Base-by-base conservation (phyloP, 2,113 vertebrate genomes). In the Prionailurus bengalensis region DNA sequence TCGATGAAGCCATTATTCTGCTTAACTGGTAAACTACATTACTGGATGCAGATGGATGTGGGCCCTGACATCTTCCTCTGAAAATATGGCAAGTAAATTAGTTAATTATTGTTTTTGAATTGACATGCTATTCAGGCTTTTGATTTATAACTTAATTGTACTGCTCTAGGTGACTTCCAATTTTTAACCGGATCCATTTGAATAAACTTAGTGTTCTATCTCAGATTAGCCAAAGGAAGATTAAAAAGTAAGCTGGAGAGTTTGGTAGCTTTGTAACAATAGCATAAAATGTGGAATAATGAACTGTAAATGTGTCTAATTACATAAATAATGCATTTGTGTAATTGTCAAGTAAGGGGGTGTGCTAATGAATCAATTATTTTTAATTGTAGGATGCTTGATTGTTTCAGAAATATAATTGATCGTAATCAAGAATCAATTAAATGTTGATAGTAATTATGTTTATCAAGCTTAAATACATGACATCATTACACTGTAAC, bases 261-360 rank as follows among this genome's bases (percentile, higher is more conserved):
- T 95, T 95, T 79, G 63, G 94, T 97, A 93, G 97, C 97, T 98
- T 98, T 98, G 85, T 97, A 97, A 98, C 98, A 98, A 98, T 98
- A 95, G 97, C 97, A 98, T 97, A 97, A 98, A 98, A 98, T 96
- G 81, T 95, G 83, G 94, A 98, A 98, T 98, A 98, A 98, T 98
- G 97, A 98, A 98, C 97, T 98, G 97, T 98, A 98, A 98, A 98
- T 98, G 96, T 93, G 93, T 95, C 98, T 99, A 99, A 99, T 99
- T 98, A 98, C 98, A 99, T 99, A 99, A 99, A 99, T 99, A 99
- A 99, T 99, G 98, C 98, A 99, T 99, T 98, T 98, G 94, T 98
- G 94, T 98, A 99, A 98, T 98, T 98, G 98, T 98, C 98, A 98
- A 97, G 98, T 98, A 97, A 98, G 94, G 97, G 97, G 96, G 68